These are phyloP conservation scores for Lacerta bilineata DNA, from an alignment of 2,797 vertebrate genomes.

Conservation along the genomic window DNA sequence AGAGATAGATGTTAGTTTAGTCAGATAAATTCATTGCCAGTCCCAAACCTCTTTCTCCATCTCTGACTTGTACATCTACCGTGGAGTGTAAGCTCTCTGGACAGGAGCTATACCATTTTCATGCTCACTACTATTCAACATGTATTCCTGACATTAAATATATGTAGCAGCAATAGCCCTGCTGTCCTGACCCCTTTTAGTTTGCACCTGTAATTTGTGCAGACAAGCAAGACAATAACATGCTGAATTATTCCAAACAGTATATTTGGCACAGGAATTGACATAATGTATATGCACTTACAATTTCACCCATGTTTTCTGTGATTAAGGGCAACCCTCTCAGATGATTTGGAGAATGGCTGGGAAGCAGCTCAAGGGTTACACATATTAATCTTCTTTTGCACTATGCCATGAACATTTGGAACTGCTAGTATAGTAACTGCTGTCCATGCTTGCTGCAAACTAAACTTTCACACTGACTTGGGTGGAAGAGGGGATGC, in stretches of 20 bases:
- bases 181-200: constrained; percentile 16
- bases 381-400: background rate
- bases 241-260: background rate
- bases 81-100: background rate
- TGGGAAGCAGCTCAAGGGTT: constrained; percentile 41
- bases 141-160: constrained; percentile 29
- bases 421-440: background rate
- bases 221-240: constrained; percentile 26
- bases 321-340: constrained; percentile 12
- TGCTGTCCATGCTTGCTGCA: background rate
- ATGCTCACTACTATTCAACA: constrained; percentile 13
- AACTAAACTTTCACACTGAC: constrained; percentile 7
- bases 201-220: constrained; percentile 6
- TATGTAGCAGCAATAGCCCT: background rate
- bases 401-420: background rate
- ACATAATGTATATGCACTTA: background rate
- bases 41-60: background rate
- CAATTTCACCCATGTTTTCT: background rate
- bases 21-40: background rate
- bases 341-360: background rate
- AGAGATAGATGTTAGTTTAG: background rate
- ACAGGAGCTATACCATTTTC: constrained; percentile 14
- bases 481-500: background rate
- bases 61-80: background rate
- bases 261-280: background rate